A percentile compares a stretch with the other conserved stretches of the same genome.
Evolutionary conservation across 2,797 vertebrate species (phyloP).

Genomic region (Paratrypauchen microcephalus): DNA sequence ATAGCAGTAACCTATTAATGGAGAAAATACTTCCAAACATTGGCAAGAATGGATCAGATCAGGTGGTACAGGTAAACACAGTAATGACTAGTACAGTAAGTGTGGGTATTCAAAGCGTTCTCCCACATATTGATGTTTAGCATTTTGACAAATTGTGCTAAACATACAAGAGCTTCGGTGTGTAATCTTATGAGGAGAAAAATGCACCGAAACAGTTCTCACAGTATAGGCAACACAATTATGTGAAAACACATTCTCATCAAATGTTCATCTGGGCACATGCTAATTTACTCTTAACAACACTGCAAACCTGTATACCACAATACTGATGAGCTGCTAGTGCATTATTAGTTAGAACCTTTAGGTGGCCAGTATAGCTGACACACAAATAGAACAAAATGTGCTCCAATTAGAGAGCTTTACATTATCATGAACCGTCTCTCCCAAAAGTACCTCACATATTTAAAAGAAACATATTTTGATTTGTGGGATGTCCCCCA

Average conservation of each 20-base stretch:
- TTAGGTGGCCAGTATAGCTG: slow-evolving; percentile 19
- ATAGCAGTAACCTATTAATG: neutral
- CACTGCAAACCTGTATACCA: slow-evolving; percentile 39
- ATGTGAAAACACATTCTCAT: slow-evolving; percentile 32
- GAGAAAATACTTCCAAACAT: neutral
- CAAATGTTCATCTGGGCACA: slow-evolving; percentile 33
- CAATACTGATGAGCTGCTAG: slow-evolving; percentile 40
- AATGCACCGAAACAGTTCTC: slow-evolving; percentile 54
- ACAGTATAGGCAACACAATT: slow-evolving; percentile 57
- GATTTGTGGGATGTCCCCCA: slow-evolving; percentile 27
- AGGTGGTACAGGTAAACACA: slow-evolving; percentile 52
- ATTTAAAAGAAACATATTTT: slow-evolving; percentile 42
- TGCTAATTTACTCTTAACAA: slow-evolving; percentile 42
- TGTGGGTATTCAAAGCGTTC: slow-evolving; percentile 56
- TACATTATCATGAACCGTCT: slow-evolving; percentile 15
- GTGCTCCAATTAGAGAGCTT: slow-evolving; percentile 43
- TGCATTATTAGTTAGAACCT: slow-evolving; percentile 45
- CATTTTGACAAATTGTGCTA: slow-evolving; percentile 52
- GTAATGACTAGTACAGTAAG: slow-evolving; percentile 65
- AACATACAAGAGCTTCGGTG: slow-evolving; percentile 33
- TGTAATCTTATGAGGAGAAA: slow-evolving; percentile 48
- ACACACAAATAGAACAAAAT: slow-evolving; percentile 13
- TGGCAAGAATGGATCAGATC: slow-evolving; percentile 46
- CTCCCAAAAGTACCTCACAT: slow-evolving; percentile 26
- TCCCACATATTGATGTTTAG: slow-evolving; percentile 42